These are phyloP conservation scores for Ptychoptera contaminata DNA, from an alignment of 2,888 invertebrate species.

Conservation along the genomic window DNA sequence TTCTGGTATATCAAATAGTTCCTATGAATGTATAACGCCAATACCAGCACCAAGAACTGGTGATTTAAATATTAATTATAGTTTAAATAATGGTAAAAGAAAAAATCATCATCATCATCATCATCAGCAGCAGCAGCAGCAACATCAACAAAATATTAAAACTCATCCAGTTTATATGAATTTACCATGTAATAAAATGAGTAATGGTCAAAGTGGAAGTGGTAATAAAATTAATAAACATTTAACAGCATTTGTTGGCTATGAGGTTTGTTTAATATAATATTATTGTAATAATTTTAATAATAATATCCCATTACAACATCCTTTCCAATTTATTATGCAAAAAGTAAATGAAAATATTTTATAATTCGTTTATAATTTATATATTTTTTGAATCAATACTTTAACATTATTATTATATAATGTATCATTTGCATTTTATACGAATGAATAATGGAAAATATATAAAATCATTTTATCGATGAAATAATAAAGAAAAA, in stretches of 20 bases:
- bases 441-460: too few species aligned
- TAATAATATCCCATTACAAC: too few species aligned
- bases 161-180: constrained; percentile 10
- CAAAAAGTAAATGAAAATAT: too few species aligned
- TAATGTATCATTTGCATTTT: too few species aligned
- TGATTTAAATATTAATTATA: constrained; percentile 20
- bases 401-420: too few species aligned
- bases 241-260: not conserved
- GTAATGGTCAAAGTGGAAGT: not conserved
- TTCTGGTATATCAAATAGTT: constrained; percentile 32
- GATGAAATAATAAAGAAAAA: too few species aligned
- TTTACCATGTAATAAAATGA: constrained; percentile 5
- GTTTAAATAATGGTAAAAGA: not conserved
- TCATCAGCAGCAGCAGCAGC: not conserved
- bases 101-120: not conserved
- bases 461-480: too few species aligned
- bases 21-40: constrained; percentile 38
- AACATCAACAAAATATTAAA: constrained; percentile 11
- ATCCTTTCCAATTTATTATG: too few species aligned
- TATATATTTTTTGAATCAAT: too few species aligned
- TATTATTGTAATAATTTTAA: too few species aligned
- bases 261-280: too few species aligned
- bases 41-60: constrained; percentile 43
- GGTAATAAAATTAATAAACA: constrained; percentile 1
- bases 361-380: too few species aligned